Evolutionary conservation across 2,888 invertebrate species (phyloP).

Genomic region (Herminia tarsipennalis): DNA sequence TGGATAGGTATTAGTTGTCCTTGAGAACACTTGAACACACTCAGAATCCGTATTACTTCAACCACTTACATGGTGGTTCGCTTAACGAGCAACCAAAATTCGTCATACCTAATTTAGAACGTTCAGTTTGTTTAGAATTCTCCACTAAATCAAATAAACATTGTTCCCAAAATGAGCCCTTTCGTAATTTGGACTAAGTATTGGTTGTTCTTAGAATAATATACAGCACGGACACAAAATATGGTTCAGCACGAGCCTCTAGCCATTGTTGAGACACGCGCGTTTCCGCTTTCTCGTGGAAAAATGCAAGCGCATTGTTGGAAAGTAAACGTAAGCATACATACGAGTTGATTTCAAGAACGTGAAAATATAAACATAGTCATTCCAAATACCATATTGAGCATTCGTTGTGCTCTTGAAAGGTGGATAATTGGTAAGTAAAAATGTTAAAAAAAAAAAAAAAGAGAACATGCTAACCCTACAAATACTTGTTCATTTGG

Average conservation of each 20-base stretch:
- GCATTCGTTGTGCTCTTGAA: too few relatives aligned
- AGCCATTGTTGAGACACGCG: constrained; percentile 79
- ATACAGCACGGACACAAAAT: constrained; percentile 74
- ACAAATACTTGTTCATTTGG: not conserved
- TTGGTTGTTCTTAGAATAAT: constrained; percentile 69
- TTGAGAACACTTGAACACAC: constrained; percentile 13
- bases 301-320: constrained; percentile 80
- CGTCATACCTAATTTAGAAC: constrained; percentile 14
- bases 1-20: constrained; percentile 23
- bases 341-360: constrained; percentile 57
- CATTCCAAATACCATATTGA: constrained; percentile 16
- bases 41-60: constrained; percentile 11
- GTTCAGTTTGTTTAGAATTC: constrained; percentile 36
- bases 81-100: constrained; percentile 6
- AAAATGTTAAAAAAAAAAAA: too few relatives aligned
- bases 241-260: constrained; percentile 71
- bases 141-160: constrained; percentile 37
- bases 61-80: constrained; percentile 14
- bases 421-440: too few relatives aligned
- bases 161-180: constrained; percentile 26
- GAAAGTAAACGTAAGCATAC: constrained; percentile 71
- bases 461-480: not conserved
- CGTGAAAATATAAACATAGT: constrained; percentile 31
- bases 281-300: constrained; percentile 85
- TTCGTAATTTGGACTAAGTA: constrained; percentile 39